These are phyloP conservation scores for Serrognathus titanus DNA, from an alignment of 2,888 invertebrate genomes.

Conservation along the genomic window DNA sequence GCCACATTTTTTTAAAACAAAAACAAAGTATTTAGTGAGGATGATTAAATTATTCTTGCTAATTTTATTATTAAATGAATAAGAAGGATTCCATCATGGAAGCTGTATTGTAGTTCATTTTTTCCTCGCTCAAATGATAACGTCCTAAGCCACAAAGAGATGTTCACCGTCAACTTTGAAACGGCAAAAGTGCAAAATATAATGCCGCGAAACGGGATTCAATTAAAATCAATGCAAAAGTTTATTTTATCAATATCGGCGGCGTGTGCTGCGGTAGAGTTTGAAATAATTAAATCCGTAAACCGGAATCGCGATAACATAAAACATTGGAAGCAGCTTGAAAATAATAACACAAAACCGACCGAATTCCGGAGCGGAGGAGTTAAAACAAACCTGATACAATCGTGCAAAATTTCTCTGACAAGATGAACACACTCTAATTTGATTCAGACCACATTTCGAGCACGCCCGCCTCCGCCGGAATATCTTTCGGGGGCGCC, in stretches of 20 bases:
- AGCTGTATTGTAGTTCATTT: too few relatives aligned
- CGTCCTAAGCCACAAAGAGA: too few relatives aligned
- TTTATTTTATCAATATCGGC: constrained; percentile 2
- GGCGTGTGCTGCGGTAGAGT: neutral
- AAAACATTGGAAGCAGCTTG: neutral
- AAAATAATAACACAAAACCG: neutral
- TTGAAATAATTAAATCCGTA: neutral
- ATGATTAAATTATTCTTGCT: too few relatives aligned
- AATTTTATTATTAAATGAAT: too few relatives aligned
- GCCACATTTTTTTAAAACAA: too few relatives aligned
- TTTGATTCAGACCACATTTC: constrained; percentile 43
- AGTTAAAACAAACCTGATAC: constrained; percentile 38
- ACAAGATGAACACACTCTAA: constrained; percentile 43
- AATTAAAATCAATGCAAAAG: constrained; percentile 1
- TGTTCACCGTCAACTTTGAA: too few relatives aligned
- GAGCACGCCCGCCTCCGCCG: constrained; percentile 28
- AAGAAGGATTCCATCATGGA: too few relatives aligned
- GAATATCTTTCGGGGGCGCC: constrained; percentile 37
- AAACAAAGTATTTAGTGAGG: too few relatives aligned
- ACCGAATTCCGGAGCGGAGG: constrained; percentile 2
- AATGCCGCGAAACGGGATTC: neutral
- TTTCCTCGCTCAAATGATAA: too few relatives aligned
- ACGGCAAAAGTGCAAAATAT: too few relatives aligned
- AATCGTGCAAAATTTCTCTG: constrained; percentile 39
- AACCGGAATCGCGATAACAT: neutral